phyloP scores from a whole-genome alignment of 1,140 invertebrate species.

The Drosophila seguyi region DNA sequence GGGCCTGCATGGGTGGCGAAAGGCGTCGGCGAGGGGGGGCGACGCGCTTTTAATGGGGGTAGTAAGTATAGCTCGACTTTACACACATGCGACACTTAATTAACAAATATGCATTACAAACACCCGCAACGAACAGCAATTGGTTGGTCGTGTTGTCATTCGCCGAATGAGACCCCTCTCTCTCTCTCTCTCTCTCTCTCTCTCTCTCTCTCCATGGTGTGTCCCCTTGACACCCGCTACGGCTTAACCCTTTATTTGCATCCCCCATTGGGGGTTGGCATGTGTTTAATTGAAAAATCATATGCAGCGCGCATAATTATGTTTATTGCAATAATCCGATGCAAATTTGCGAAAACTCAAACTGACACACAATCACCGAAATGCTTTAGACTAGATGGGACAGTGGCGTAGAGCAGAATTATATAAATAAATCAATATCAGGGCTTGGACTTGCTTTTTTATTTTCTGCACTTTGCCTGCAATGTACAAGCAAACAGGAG shows the following conservation, averaged over 20 bases:
- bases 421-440: neutral
- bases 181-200: too few species aligned
- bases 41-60: slow-evolving; percentile 11
- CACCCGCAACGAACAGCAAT: slow-evolving; percentile 79
- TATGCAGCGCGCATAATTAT: slow-evolving; percentile 84
- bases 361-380: slow-evolving; percentile 68
- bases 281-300: slow-evolving; percentile 85
- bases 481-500: neutral
- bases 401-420: slow-evolving; percentile 11
- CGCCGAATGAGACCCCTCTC: too few species aligned
- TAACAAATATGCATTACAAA: slow-evolving; percentile 82
- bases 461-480: neutral
- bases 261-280: slow-evolving; percentile 60
- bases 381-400: slow-evolving; percentile 54
- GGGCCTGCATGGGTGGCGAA: neutral
- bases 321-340: slow-evolving; percentile 84
- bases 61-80: slow-evolving; percentile 11
- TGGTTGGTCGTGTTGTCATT: slow-evolving; percentile 72
- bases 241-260: slow-evolving; percentile 69
- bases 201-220: neutral
- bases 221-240: neutral
- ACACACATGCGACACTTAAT: slow-evolving; percentile 68
- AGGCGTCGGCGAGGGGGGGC: neutral
- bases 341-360: slow-evolving; percentile 76
- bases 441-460: neutral